Evolutionary conservation across 2,797 vertebrate genomes (phyloP), one percentile per base, ranked within the genome.

Genomic region (Sandelia bainsii): DNA sequence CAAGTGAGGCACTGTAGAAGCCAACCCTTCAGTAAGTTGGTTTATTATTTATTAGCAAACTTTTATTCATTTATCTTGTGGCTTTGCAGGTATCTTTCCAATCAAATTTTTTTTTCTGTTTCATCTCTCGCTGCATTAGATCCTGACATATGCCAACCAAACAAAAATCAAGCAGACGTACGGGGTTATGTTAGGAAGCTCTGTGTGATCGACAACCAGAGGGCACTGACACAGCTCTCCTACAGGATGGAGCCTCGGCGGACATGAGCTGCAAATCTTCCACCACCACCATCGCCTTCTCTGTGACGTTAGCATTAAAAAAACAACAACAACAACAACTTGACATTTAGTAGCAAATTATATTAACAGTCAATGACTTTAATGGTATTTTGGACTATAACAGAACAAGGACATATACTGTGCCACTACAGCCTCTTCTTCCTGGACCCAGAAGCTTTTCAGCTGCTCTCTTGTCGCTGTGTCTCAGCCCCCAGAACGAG

Each of bases 201-300:
- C 90, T 96, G 95, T 61, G 97, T 99, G 94, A 95, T 99, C 85
- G 98, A 99, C 96, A 99, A 98, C 96, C 98, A 99, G 96, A 96
- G 98, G 93, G 97, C 95, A 76, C 94, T 99, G 92, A 98, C 98
- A 16, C 97, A 99, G 94, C 96, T 98, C 92, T 99, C 98, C 82
- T 97, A 99, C 90, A 96, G 96, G 79, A 91, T 99, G 92, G 98
- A 99, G 90, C 97, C 97, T 63, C 96, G 97, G 52, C 93, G 97
- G 90, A 94, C 96, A 82, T 99, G 94, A 96, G 78, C 81, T 53
- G 57, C 59, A 20, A 8, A 49, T 29, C 74, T 44, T 60, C 78
- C 75, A 83, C 89, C 87, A 83, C 89, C 87, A 6, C 48, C 58
- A 53, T 78, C 90, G 86, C 91, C 85, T 89, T 89, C 69, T 83